A percentile compares a stretch with the other conserved stretches of the same genome.
Evolutionary conservation across 2,888 invertebrate genomes (phyloP).

Genomic region (Agrochola circellaris): DNA sequence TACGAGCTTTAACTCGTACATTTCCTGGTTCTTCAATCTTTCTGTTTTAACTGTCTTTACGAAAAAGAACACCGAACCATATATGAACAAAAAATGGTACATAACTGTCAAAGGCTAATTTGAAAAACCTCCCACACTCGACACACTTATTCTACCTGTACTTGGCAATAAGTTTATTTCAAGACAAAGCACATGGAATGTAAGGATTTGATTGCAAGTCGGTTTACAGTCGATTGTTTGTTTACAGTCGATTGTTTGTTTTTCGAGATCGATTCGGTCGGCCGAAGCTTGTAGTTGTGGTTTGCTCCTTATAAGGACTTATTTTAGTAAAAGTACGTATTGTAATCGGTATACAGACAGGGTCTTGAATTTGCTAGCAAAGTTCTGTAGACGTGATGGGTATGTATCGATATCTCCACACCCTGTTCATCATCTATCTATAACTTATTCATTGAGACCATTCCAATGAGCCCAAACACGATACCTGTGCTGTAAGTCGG

Average conservation of each 20-base stretch:
- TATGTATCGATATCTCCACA: too few species aligned
- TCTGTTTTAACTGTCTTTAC: background rate
- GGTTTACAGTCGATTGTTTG: conserved; percentile 76
- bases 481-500: too few species aligned
- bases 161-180: conserved; percentile 64
- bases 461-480: too few species aligned
- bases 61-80: background rate
- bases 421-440: too few species aligned
- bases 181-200: conserved; percentile 60
- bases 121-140: background rate
- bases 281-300: conserved; percentile 36
- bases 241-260: conserved; percentile 75
- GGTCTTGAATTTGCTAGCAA: background rate
- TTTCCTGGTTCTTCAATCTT: background rate
- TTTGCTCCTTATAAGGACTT: conserved; percentile 34
- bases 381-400: too few species aligned
- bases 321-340: background rate
- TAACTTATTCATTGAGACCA: too few species aligned
- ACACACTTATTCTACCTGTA: background rate
- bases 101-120: background rate
- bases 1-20: too few species aligned
- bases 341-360: background rate
- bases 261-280: conserved; percentile 54
- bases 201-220: conserved; percentile 70
- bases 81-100: background rate